Percentiles rank a stretch among this genome's conserved stretches.
Conservation (phyloP, 1,140 invertebrate genomes). For the Papilio dardanus region DNA sequence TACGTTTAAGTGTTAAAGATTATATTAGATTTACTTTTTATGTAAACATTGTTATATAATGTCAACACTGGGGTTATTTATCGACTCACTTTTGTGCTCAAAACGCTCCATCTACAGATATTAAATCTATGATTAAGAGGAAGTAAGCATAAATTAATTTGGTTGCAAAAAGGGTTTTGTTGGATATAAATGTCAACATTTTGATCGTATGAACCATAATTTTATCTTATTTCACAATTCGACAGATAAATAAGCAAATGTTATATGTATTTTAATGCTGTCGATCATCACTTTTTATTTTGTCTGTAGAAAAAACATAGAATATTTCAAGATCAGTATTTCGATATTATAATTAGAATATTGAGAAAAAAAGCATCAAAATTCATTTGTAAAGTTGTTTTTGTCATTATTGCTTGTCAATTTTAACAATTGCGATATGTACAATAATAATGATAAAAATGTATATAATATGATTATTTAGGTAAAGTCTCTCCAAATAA, state of each 20-base stretch:
- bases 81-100: no score
- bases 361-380: not conserved
- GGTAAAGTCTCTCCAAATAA: slow-evolving; percentile 28
- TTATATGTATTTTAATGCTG: no score
- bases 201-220: no score
- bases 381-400: not conserved
- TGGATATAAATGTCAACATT: not conserved
- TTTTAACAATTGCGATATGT: not conserved
- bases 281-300: not conserved
- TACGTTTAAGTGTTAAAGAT: no score
- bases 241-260: not conserved
- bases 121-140: no score
- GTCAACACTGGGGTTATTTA: no score
- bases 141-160: no score
- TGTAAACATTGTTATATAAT: no score
- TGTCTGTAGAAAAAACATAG: not conserved
- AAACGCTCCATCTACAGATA: no score
- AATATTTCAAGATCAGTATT: not conserved
- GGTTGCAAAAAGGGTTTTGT: no score
- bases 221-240: no score
- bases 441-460: not conserved
- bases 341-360: not conserved
- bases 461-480: slow-evolving; percentile 10
- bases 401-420: not conserved
- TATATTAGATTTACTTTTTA: no score